Evolutionary conservation across 2,797 vertebrate species (phyloP), one percentile per base, ranked within the genome.

Genomic region (Syndactyla subalaris): DNA sequence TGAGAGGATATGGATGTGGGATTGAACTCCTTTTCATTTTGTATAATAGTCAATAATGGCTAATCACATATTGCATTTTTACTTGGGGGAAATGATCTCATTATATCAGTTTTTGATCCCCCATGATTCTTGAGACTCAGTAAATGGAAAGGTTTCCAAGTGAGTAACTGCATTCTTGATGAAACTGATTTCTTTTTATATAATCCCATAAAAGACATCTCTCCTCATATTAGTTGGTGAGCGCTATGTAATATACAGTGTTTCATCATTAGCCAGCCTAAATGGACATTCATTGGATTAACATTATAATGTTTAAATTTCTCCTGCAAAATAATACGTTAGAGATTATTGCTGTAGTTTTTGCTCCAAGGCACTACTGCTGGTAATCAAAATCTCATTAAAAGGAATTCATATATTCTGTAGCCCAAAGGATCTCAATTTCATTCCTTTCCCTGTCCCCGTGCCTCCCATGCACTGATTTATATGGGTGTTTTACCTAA

Each of bases 331-430:
- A 94, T 89, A 92, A 95, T 79, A 66, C 87, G 51, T 95, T 70
- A 49, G 85, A 92, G 74, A 94, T 93, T 77, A 85, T 78, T 61
- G 87, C 89, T 91, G 81, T 48, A 58, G 57, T 74, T 94, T 70
- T 92, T 89, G 93, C 94, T 96, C 52, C 77, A 22, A 94, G 95
- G 93, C 85, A 76, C 39, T 63, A 29, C 55, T 59, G 80, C 92
- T 95, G 94, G 70, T 96, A 96, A 96, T 96, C 94, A 96, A 96
- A 97, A 95, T 88, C 91, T 93, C 95, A 96, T 96, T 96, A 92
- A 95, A 92, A 94, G 76, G 79, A 90, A 94, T 92, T 96, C 92
- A 94, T 92, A 95, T 83, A 46, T 92, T 73, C 87, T 46, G 70
- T 66, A 91, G 93, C 95, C 95, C 95, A 88, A 36, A 94, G 89